These are phyloP conservation scores for Atherinomorus stipes DNA, from an alignment of 2,113 vertebrate species.

Conservation along the genomic window DNA sequence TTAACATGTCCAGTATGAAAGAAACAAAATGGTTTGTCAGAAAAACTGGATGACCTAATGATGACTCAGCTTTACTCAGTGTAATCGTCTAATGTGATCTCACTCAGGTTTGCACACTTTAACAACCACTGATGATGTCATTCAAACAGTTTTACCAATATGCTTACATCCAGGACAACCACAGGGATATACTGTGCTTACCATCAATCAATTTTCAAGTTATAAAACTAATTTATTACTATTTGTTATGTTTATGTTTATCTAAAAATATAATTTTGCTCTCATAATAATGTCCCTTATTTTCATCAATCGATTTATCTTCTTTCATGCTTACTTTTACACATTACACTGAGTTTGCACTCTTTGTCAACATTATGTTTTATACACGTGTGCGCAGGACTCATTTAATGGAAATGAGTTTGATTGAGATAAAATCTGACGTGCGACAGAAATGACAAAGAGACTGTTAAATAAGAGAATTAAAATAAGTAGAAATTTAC, in stretches of 20 bases:
- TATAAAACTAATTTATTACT: too few relatives aligned
- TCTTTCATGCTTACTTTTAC: too few relatives aligned
- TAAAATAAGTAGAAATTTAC: background rate
- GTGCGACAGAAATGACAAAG: background rate
- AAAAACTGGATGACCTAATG: background rate
- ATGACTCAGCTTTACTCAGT: constrained; percentile 39
- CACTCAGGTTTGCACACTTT: background rate
- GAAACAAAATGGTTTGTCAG: background rate
- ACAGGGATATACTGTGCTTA: too few relatives aligned
- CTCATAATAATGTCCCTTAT: background rate
- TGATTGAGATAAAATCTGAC: background rate
- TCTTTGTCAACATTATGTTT: too few relatives aligned
- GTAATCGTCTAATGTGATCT: constrained; percentile 25
- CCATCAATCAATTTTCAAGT: too few relatives aligned
- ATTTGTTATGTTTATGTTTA: background rate
- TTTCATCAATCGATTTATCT: too few relatives aligned
- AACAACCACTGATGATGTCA: too few relatives aligned
- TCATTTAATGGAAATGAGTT: background rate
- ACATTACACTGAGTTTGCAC: too few relatives aligned
- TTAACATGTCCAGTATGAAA: background rate
- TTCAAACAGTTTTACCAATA: too few relatives aligned
- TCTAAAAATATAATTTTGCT: background rate
- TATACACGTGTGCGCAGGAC: background rate
- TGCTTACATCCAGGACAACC: too few relatives aligned
- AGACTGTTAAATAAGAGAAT: too few relatives aligned